phyloP scores from a whole-genome alignment of 2,888 invertebrate genomes.

The Hipparchia semele region DNA sequence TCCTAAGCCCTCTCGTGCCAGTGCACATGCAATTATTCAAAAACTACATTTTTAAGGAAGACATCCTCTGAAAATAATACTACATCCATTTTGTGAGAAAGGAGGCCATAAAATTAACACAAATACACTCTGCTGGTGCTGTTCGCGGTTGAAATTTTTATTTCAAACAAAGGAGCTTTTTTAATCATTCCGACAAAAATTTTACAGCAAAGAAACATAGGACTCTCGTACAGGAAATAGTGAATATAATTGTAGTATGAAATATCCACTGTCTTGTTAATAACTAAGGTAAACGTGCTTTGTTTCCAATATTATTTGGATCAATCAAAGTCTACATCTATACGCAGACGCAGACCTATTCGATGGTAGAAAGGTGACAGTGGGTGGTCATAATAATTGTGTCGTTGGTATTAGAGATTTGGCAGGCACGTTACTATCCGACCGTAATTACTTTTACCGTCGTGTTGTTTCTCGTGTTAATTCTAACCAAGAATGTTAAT shows the following conservation, averaged over 20 bases:
- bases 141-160: slow-evolving; percentile 30
- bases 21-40: not conserved
- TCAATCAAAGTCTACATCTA: not conserved
- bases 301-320: not conserved
- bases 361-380: too few relatives aligned
- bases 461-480: not conserved
- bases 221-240: slow-evolving; percentile 6
- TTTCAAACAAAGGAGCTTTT: slow-evolving; percentile 47
- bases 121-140: slow-evolving; percentile 28
- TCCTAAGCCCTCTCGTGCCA: not conserved
- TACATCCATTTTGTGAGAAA: slow-evolving; percentile 14
- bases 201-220: slow-evolving; percentile 18
- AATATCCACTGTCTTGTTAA: not conserved
- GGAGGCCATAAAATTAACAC: slow-evolving; percentile 35
- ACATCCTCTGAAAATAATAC: slow-evolving; percentile 9
- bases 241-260: not conserved
- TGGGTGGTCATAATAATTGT: too few relatives aligned
- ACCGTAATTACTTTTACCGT: not conserved
- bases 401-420: not conserved
- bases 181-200: slow-evolving; percentile 36
- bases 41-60: slow-evolving; percentile 11
- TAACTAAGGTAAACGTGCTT: not conserved
- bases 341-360: too few relatives aligned
- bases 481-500: slow-evolving; percentile 3
- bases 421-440: not conserved